Base-by-base conservation (phyloP, 2,888 invertebrate species). In the Oscheius onirici region DNA sequence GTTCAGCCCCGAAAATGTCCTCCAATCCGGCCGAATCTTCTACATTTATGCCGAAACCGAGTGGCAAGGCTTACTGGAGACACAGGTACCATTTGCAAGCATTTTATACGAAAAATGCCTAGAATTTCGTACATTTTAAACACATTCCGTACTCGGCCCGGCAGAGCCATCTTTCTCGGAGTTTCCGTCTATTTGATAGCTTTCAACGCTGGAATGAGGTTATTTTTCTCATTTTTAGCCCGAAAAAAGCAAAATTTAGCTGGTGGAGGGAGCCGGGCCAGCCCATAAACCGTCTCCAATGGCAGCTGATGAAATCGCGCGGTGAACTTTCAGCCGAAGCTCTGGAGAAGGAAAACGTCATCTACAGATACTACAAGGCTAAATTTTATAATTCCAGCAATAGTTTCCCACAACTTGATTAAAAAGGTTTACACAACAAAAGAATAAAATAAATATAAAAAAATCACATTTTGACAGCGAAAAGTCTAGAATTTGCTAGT, bases 161-260 rank as follows among this genome's bases (percentile, higher is more conserved):
- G 34, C 26, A 43, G 57, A 10, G 57, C 57, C 22, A 26, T 57
- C n/a, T 15, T 49, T 22, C 20, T 57, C n/a, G 55, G 57, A 2
- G 11, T 57, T 20, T 41, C 46, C 10, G 46, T 44, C 28, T 63
- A 63, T 17, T n/a, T 63, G 13, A 22, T 34, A 10, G 63, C 63
- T 6, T 68, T 44, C 57, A 68, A 68, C n/a, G n/a, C 55, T 15
- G 68, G 68, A 40, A 54, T 68, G 40, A 68, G 68, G 68, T 57
- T 22, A 20, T 26, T 17, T 24, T 52, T n/a, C 13, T 8, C 3
- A 6, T n/a, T 17, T 60, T 60, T 20, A n/a, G n/a, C n/a, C n/a
- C n/a, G n/a, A n/a, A n/a, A n/a, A 46, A 46, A 46, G 6, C 3
- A 5, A 11, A 20, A n/a, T 68, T 24, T 17, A 68, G 68, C 41